phyloP scores from a whole-genome alignment of 1,140 invertebrate species.

The Agrypnia vestita region DNA sequence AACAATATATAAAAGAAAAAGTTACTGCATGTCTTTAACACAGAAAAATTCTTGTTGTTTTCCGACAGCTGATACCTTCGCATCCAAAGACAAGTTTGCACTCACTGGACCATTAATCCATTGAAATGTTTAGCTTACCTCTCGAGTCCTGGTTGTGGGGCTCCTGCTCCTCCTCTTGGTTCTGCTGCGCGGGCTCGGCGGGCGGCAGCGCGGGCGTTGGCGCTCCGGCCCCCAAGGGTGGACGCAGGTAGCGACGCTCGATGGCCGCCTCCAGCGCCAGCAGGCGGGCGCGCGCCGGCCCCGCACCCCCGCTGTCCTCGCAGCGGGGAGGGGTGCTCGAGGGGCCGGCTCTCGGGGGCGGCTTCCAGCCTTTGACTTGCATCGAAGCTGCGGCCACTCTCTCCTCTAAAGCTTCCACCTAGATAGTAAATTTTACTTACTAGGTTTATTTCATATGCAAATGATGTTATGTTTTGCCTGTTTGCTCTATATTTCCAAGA shows the following conservation, averaged over 20 bases:
- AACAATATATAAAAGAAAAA: too few relatives aligned
- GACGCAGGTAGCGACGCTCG: conserved; percentile 94
- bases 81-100: too few relatives aligned
- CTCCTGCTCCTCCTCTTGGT: conserved; percentile 5
- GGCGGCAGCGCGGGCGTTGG: conserved; percentile 30
- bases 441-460: too few relatives aligned
- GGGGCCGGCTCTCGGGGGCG: conserved; percentile 74
- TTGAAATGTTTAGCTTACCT: background rate
- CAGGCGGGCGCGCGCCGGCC: conserved; percentile 85
- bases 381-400: conserved; percentile 94
- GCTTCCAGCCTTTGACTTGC: conserved; percentile 93
- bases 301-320: conserved; percentile 68
- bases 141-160: background rate
- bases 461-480: too few relatives aligned
- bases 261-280: conserved; percentile 90
- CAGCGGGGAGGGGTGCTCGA: conserved; percentile 71
- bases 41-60: too few relatives aligned
- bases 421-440: too few relatives aligned
- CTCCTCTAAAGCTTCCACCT: conserved; percentile 93
- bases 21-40: too few relatives aligned
- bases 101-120: too few relatives aligned
- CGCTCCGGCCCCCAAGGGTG: conserved; percentile 87
- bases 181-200: conserved; percentile 11
- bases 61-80: too few relatives aligned
- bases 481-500: too few relatives aligned